Evolutionary conservation across 2,797 vertebrate species (phyloP), one percentile per base, ranked within the genome.

Genomic region (Pteropus rufus): DNA sequence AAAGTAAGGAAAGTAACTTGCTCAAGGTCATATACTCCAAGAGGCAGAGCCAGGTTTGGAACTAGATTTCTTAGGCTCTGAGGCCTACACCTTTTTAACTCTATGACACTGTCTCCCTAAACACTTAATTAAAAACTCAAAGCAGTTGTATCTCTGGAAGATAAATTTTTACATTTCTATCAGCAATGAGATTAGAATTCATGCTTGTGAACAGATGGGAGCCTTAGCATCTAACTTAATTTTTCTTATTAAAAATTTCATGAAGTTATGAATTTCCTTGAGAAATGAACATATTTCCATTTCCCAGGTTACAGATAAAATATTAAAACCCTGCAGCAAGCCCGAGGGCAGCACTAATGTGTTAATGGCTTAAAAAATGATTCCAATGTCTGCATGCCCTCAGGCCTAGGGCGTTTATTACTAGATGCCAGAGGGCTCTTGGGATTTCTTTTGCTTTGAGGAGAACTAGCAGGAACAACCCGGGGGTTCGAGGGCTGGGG

Each of bases 311-410:
- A 85, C 49, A 96, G 64, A 77, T 82, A 89, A 93, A 87, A 96
- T 87, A 90, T 77, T 89, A 95, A 89, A 84, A 77, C 46, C 34
- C 52, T 41, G 34, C 16, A 85, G 70, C 49, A 89, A 88, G 93
- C 87, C 72, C 46, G 34, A 95, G 82, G 89, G 69, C 49, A 65
- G 83, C 34, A 56, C 97, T 98, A 99, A 41, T 97, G 98, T 93
- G 98, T 92, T 88, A 97, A 97, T 65, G 94, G 99, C 97, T 99
- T 99, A 92, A 99, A 99, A 98, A 99, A 99, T 60, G 98, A 98
- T 97, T 99, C 99, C 94, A 99, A 96, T 24, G 99, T 99, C 77
- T 98, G 98, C 10, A 88, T 95, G 49, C 97, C 98, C 64, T 98
- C 93, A 95, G 98, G 98, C 89, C 98, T 98, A 5, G 97, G 96